Base-by-base conservation (phyloP, 2,888 invertebrate species). In the Dryomyza anilis region DNA sequence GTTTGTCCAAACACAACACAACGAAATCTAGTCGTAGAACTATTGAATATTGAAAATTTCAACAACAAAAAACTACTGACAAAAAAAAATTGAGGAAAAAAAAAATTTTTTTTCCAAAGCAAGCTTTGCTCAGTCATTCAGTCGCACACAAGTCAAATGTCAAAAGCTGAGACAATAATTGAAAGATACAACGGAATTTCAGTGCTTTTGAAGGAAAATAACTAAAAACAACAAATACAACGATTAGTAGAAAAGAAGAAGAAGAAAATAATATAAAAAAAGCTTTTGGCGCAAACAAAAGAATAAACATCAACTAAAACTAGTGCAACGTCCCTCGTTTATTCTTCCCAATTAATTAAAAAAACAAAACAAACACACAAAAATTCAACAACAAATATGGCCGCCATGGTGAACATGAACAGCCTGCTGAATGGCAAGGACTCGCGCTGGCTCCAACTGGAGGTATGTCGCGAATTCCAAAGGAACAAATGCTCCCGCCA, bases 391-490 rank as follows among this genome's bases (percentile, higher is more conserved):
- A n/a, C n/a, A 39, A 61, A 76, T 71, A 88, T 88, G 88, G 88
- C 88, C 90, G 93, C 94, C 86, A 95, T 95, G 92, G 94, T 95
- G 86, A 95, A 94, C 88, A 93, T 95, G 92, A 95, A 94, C 88
- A 96, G 94, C 88, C 90, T 96, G 83, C 89, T 96, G 83, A 96
- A 95, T 87, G 96, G 95, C 83, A 99, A 98, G 87, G 99, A 99
- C 89, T 98, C 98, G 78, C 94, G 98, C 85, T 99, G 99, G 99
- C 90, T 99, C 81, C 98, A 99, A 86, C 89, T 99, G 85, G 99
- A 99, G 88, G 99, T 98, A 85, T 96, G 95, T 89, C 91, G 98
- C 78, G 99, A 99, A 88, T 99, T 95, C 87, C 98, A 98, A 88
- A 91, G 99, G 85, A 98, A 97, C 89, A 98, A 98, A 89, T 99